Evolutionary conservation across 2,797 vertebrate genomes (phyloP), one percentile per base, ranked within the genome.

Genomic region (Zalophus californianus): DNA sequence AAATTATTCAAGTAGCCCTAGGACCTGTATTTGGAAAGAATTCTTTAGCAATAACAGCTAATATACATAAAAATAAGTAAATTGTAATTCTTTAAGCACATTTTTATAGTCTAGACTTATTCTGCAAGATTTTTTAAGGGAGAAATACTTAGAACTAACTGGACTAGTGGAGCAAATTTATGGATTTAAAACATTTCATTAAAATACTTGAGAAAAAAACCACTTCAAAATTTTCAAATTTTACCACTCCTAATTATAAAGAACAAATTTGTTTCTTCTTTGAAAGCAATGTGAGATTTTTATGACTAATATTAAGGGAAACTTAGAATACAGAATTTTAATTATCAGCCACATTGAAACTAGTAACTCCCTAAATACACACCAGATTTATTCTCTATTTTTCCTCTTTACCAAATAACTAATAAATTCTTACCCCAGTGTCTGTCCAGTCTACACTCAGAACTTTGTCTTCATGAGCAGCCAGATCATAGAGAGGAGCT

Each of bases 401-500:
- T 90, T 70, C 27, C 12, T 92, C 38, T 92, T 88, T 20, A 93
- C 2, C 79, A 96, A 86, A 44, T 73, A 97, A 90, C 56, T 91
- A 66, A 68, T 68, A 78, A 92, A 72, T 94, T 97, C 99, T 99
- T 99, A 99, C 99, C 99, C 99, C 99, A 15, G 98, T 98, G 97
- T 99, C 99, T 97, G 99, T 99, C 99, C 99, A 99, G 98, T 99
- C 99, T 96, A 99, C 99, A 97, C 99, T 99, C 58, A 99, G 98
- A 95, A 99, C 99, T 98, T 99, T 99, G 98, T 99, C 99, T 98
- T 99, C 99, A 0, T 99, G 99, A 95, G 99, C 99, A 15, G 99
- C 99, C 97, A 99, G 96, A 97, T 99, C 99, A 92, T 99, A 99
- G 18, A 99, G 99, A 88, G 99, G 99, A 93, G 99, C 99, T 98